Base-by-base conservation (phyloP, 1,140 invertebrate genomes). In the Ctenoplectra terminalis region DNA sequence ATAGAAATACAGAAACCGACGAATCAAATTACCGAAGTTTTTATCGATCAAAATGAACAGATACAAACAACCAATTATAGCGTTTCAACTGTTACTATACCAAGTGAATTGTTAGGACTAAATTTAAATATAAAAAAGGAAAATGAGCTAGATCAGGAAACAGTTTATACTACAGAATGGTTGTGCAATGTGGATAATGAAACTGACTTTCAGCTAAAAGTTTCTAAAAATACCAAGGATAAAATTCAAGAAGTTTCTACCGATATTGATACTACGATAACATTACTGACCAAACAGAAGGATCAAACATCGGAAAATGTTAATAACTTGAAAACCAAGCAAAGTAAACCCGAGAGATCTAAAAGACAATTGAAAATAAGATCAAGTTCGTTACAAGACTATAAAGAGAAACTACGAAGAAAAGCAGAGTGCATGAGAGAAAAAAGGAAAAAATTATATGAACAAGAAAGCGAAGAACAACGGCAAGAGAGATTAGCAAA, bases 401-500 rank as follows among this genome's bases (percentile, higher is more conserved):
- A 85, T n/a, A 83, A 73, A 46, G 88, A 90, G 15, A 82, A 78
- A 48, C 64, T 90, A 56, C 81, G 85, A 15, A 88, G 77, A 40
- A 90, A 90, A 56, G 89, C 89, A 37, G 89, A 90, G 56, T 88
- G 84, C 52, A 91, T 91, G 89, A 85, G 86, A 83, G 89, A 91
- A 11, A 91, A 90, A 63, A 83, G 90, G 11, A 90, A 83, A 50
- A 90, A 83, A 13, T 56, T 90, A 2, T 90, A 88, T n/a, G 88
- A 91, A 29, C 70, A 86, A 50, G 90, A 90, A 69, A 90, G 71
- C 34, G 83, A 87, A 31, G 86, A 90, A 34, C 82, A 91, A 43
- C 81, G 87, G 31, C 43, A 84, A 26, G 72, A 85, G 29, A 89
- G 90, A 40, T 54, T 91, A 29, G 83, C 88, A 7, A 85, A 84